A percentile compares a stretch with the other conserved stretches of the same genome.
Conservation (phyloP, 2,888 invertebrate genomes). For the Meteorus colon region DNA sequence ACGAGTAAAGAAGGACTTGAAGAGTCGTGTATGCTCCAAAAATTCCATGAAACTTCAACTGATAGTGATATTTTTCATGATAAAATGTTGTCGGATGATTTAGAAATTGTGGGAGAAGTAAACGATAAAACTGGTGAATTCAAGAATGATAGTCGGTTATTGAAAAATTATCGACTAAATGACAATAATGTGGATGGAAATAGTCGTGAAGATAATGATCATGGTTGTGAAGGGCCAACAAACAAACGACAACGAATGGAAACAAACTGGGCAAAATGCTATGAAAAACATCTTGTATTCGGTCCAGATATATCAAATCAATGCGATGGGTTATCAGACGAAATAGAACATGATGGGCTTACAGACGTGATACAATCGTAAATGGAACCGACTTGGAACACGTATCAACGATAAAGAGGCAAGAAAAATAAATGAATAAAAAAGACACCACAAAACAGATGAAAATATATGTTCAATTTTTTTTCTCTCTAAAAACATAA, state of each 20-base stretch:
- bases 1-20: constrained; percentile 28
- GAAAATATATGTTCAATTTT: constrained; percentile 25
- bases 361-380: constrained; percentile 12
- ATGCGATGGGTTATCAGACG: constrained; percentile 1
- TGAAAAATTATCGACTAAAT: neutral
- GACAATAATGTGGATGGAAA: neutral
- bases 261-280: constrained; percentile 48
- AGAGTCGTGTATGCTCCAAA: constrained; percentile 16
- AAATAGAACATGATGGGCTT: constrained; percentile 17
- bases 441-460: constrained; percentile 25
- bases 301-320: constrained; percentile 38
- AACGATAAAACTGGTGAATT: neutral
- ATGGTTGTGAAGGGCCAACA: constrained; percentile 29
- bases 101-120: neutral
- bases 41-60: neutral
- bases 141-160: neutral
- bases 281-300: constrained; percentile 51
- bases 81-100: neutral
- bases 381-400: neutral
- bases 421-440: constrained; percentile 44
- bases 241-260: constrained; percentile 40
- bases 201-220: constrained; percentile 21
- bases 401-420: constrained; percentile 33
- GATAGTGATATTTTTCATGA: neutral
- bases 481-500: neutral